These are phyloP conservation scores for Leguminivora glycinivorella DNA, from an alignment of 1,140 invertebrate species.

Conservation along the genomic window DNA sequence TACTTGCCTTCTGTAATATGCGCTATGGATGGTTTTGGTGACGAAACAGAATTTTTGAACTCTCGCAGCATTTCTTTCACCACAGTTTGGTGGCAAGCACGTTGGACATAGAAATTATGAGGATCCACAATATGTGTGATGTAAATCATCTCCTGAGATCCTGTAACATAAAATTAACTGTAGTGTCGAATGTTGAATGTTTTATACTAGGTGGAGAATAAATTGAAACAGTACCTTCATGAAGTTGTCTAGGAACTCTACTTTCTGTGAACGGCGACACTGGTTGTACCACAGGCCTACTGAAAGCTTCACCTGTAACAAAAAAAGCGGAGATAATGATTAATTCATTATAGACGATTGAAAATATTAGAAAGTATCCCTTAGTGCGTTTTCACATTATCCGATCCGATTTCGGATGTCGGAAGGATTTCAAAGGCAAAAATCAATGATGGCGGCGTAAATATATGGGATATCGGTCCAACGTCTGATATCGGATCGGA, in stretches of 20 bases:
- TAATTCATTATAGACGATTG: no score
- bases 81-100: constrained; percentile 50
- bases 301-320: constrained; percentile 40
- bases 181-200: background rate
- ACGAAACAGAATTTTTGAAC: constrained; percentile 58
- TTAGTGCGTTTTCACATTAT: no score
- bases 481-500: no score
- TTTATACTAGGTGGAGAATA: background rate
- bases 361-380: background rate
- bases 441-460: no score
- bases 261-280: constrained; percentile 51
- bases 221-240: constrained; percentile 49
- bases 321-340: background rate
- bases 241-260: constrained; percentile 49
- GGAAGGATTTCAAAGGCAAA: no score
- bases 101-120: constrained; percentile 80
- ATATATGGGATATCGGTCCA: no score
- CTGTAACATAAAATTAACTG: constrained; percentile 60
- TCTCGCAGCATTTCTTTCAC: constrained; percentile 65
- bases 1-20: constrained; percentile 55
- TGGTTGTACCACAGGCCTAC: constrained; percentile 46
- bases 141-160: constrained; percentile 66
- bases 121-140: constrained; percentile 81
- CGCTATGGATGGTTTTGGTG: constrained; percentile 50
- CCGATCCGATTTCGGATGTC: no score